phyloP scores from a whole-genome alignment of 2,113 vertebrate species.

The Antigone vipio region DNA sequence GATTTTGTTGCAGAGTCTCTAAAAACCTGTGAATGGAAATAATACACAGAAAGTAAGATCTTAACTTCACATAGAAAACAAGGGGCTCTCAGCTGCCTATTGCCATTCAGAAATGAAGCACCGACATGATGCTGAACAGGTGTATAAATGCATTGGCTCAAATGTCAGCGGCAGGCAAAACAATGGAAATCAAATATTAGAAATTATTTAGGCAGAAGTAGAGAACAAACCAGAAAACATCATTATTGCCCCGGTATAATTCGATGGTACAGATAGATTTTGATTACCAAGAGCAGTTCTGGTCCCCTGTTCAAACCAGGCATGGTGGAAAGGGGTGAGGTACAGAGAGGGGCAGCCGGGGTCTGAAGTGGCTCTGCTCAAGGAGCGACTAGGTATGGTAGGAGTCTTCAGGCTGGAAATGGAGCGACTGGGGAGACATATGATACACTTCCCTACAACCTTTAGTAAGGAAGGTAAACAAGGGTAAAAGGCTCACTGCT shows the following conservation, averaged over 20 bases:
- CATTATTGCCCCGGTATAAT: not conserved
- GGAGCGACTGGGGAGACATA: not conserved
- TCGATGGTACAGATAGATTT: not conserved
- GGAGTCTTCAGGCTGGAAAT: not conserved
- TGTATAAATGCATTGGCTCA: not conserved
- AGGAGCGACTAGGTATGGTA: not conserved
- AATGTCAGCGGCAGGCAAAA: not conserved
- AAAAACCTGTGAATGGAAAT: not conserved
- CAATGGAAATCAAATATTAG: not conserved
- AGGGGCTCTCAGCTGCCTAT: not conserved
- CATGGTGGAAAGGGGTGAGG: not conserved
- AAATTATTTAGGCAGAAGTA: not conserved
- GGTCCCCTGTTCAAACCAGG: not conserved
- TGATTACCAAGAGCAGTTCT: not conserved
- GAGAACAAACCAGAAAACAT: not conserved
- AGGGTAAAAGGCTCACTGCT: not conserved
- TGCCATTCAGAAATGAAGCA: not conserved
- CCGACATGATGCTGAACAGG: not conserved
- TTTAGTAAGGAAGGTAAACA: not conserved
- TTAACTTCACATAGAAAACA: not conserved
- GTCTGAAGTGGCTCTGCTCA: not conserved
- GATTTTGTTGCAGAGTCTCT: not conserved
- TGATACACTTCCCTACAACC: fast-evolving
- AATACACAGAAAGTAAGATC: not conserved
- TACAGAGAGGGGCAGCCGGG: not conserved